These are phyloP conservation scores for Rutilus rutilus DNA, from an alignment of 2,113 vertebrate species.

Conservation along the genomic window DNA sequence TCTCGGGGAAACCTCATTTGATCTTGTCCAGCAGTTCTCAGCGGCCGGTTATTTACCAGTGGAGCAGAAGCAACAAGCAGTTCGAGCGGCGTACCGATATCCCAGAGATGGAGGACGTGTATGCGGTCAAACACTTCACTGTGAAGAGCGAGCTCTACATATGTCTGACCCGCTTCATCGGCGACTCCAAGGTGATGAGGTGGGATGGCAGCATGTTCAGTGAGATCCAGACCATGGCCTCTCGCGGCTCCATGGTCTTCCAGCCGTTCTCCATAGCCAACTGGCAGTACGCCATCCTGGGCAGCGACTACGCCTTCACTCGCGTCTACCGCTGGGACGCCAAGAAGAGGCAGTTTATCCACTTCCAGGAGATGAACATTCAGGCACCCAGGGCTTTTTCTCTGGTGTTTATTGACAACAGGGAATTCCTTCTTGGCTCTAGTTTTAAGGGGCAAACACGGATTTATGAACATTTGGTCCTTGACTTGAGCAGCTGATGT, in stretches of 20 bases:
- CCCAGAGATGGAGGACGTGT: slow-evolving; percentile 97
- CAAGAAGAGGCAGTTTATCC: slow-evolving; percentile 90
- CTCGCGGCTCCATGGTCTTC: slow-evolving; percentile 97
- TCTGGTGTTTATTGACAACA: slow-evolving; percentile 89
- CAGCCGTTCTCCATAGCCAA: slow-evolving; percentile 92
- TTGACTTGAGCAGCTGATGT: slow-evolving; percentile 92
- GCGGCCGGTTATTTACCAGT: slow-evolving; percentile 95
- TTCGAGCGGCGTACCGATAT: slow-evolving; percentile 94
- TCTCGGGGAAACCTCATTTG: slow-evolving; percentile 90
- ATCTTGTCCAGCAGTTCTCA: slow-evolving; percentile 98
- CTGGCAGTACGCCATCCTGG: slow-evolving; percentile 97
- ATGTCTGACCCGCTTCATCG: slow-evolving; percentile 98
- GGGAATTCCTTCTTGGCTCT: slow-evolving; percentile 94
- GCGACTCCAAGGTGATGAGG: slow-evolving; percentile 99
- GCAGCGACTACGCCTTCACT: slow-evolving; percentile 97
- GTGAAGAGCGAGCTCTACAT: slow-evolving; percentile 93
- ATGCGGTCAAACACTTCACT: slow-evolving; percentile 93
- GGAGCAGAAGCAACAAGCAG: slow-evolving; percentile 89
- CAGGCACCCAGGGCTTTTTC: slow-evolving; percentile 95
- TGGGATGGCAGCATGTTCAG: slow-evolving; percentile 95
- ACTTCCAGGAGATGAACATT: slow-evolving; percentile 96
- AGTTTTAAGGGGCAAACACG: slow-evolving; percentile 98
- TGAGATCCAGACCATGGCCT: slow-evolving; percentile 97
- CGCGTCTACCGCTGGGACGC: slow-evolving; percentile 96
- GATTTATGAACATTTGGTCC: slow-evolving; percentile 97